Evolutionary conservation across 2,113 vertebrate genomes (phyloP).

Genomic region (Climacteris rufus): DNA sequence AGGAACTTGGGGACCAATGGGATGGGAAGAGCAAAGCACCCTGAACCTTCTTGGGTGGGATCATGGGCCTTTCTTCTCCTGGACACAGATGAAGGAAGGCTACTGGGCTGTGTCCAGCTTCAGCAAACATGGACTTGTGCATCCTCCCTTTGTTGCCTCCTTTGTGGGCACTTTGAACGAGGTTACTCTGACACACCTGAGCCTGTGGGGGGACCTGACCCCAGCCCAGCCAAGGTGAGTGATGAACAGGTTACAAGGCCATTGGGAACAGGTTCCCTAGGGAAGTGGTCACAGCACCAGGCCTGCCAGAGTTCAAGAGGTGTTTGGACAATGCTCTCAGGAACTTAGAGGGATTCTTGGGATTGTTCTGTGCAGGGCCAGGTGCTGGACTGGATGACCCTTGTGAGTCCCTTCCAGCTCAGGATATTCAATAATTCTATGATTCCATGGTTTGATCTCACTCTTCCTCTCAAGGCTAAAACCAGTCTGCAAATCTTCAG

Average conservation of each 20-base stretch:
- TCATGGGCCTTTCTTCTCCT: neutral
- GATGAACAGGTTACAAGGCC: neutral
- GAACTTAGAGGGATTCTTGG: neutral
- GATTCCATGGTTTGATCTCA: neutral
- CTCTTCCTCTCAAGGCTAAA: neutral
- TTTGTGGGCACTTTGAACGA: neutral
- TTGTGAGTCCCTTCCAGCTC: neutral
- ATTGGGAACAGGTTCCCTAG: neutral
- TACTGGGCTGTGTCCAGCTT: neutral
- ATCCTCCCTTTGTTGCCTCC: neutral
- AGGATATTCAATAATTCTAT: neutral
- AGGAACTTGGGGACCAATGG: neutral
- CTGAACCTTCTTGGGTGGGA: neutral
- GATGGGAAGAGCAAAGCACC: neutral
- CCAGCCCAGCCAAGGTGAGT: rapidly evolving
- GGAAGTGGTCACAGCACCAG: neutral
- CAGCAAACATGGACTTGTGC: rapidly evolving
- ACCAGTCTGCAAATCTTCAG: neutral
- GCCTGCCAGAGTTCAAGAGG: neutral
- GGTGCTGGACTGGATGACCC: neutral
- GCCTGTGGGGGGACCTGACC: neutral
- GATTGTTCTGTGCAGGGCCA: neutral
- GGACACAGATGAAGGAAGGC: neutral
- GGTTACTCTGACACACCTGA: neutral
- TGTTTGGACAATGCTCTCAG: neutral